Base-by-base conservation (phyloP, 2,888 invertebrate species). In the Microctonus brassicae region DNA sequence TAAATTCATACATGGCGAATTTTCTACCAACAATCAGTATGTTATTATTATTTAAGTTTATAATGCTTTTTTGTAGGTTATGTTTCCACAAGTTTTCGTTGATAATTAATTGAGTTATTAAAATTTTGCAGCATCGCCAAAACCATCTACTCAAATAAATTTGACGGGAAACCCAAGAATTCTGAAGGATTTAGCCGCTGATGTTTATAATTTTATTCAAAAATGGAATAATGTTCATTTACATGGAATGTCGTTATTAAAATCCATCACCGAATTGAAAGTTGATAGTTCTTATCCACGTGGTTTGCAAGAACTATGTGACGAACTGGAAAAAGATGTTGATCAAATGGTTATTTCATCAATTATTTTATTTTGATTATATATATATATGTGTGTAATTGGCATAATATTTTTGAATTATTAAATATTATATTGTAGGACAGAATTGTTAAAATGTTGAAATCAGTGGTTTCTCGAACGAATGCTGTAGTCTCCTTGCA, bases 151-250 rank as follows among this genome's bases (percentile, higher is more conserved):
- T 69, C 83, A 83, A 69, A 89, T 84, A 77, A 91, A 91, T 81
- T 83, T 92, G 74, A 91, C 91, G 4, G 92, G 92, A 10, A 84
- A 87, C 71, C 88, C 89, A 13, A 84, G 92, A 71, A 88, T 90
- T 67, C 86, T 90, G 29, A 88, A 90, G 76, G 92, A 92, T 83
- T 86, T 89, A 65, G 88, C 87, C 13, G 91, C 91, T 29, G 91
- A 91, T 80, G 81, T 91, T 65, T 89, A 89, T 79, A 88, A 89
- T 77, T 86, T 82, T 73, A 88, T 90, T 73, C 90, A 90, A 79
- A 84, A 85, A 79, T 91, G 91, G 91, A 90, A 91, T 76, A 80
- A 82, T 42, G 74, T 83, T 64, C 89, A 90, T 77, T 83, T 89
- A 58, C 81, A 84, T 69, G 90, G 90, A 34, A 79, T 88, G 55